A percentile compares a stretch with the other conserved stretches of the same genome.
Evolutionary conservation across 2,113 vertebrate species (phyloP).

Genomic region (Solea senegalensis): DNA sequence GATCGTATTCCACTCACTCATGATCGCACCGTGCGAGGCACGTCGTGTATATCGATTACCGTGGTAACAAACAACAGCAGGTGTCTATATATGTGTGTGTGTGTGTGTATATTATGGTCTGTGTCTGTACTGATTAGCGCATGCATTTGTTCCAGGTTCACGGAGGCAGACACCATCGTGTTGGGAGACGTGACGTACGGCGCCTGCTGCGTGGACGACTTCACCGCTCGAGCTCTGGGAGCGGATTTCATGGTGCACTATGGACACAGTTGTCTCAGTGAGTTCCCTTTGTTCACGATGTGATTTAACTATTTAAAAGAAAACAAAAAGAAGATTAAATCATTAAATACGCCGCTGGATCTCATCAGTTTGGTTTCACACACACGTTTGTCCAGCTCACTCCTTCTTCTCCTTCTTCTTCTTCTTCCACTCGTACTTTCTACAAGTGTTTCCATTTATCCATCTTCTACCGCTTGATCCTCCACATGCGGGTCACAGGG

Average conservation of each 20-base stretch:
- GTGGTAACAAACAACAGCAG: constrained; percentile 15
- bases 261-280: constrained; percentile 96
- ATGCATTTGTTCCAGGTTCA: constrained; percentile 84
- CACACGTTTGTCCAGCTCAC: no score
- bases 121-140: neutral
- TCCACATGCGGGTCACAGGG: no score
- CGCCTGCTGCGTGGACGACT: constrained; percentile 97
- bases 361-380: no score
- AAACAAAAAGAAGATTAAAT: no score
- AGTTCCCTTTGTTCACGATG: constrained; percentile 49
- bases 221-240: constrained; percentile 92
- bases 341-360: no score
- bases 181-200: constrained; percentile 98
- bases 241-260: constrained; percentile 99
- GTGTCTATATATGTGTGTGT: constrained; percentile 12
- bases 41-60: constrained; percentile 44
- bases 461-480: no score
- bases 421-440: no score
- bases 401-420: no score
- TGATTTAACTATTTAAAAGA: no score
- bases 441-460: no score
- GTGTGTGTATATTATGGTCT: neutral
- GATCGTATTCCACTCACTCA: constrained; percentile 43
- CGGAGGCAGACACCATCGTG: constrained; percentile 89
- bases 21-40: constrained; percentile 35